A percentile compares a stretch with the other conserved stretches of the same genome.
phyloP scores from a whole-genome alignment of 2,888 invertebrate genomes.

The Troides oblongomaculatus region DNA sequence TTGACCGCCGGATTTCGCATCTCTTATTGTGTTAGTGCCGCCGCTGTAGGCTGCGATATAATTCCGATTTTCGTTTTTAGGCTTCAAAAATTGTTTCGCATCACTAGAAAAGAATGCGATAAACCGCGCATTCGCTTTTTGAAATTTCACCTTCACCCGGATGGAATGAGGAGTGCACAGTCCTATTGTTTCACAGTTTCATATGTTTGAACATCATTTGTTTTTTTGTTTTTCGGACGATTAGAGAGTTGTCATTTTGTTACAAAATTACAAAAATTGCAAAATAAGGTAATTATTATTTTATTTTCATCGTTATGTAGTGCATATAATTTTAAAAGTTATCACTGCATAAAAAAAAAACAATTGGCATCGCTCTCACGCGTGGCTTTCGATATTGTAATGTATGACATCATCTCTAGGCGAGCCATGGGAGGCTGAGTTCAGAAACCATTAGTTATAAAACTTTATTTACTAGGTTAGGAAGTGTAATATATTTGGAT shows the following conservation, averaged over 20 bases:
- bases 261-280: constrained; percentile 80
- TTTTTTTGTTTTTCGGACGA: constrained; percentile 81
- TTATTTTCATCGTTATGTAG: constrained; percentile 33
- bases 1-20: constrained; percentile 78
- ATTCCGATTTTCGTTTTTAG: constrained; percentile 67
- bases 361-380: constrained; percentile 53
- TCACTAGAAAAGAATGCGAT: constrained; percentile 72
- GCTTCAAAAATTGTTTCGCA: constrained; percentile 62
- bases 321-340: constrained; percentile 34
- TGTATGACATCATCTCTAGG: constrained; percentile 71
- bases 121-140: constrained; percentile 75
- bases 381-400: constrained; percentile 69
- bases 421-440: constrained; percentile 53
- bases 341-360: constrained; percentile 37
- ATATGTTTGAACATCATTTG: constrained; percentile 80
- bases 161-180: constrained; percentile 79
- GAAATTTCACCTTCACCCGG: constrained; percentile 73
- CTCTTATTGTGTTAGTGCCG: constrained; percentile 65
- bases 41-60: constrained; percentile 55
- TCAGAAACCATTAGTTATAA: constrained; percentile 35
- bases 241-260: constrained; percentile 77
- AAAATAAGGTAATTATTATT: constrained; percentile 76
- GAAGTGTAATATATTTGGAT: constrained; percentile 35
- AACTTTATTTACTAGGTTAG: constrained; percentile 43
- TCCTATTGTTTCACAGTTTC: constrained; percentile 79